These are phyloP conservation scores for Drosophila paranaensis DNA, from an alignment of 2,888 invertebrate species.

Conservation along the genomic window DNA sequence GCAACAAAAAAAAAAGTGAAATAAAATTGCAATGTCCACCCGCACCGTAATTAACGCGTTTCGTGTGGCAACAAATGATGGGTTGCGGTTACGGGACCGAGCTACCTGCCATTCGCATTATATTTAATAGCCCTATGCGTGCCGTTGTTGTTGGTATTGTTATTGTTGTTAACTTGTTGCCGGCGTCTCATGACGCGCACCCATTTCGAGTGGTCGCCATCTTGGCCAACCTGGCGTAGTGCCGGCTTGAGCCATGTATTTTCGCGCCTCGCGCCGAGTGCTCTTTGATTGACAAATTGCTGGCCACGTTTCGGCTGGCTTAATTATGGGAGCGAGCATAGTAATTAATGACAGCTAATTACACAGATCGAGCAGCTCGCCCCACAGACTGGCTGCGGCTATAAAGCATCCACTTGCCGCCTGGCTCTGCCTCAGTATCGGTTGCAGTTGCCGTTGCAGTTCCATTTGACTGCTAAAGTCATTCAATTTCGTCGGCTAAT, in stretches of 20 bases:
- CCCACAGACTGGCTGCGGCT: constrained; percentile 8
- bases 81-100: constrained; percentile 34
- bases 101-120: constrained; percentile 47
- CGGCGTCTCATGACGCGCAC: constrained; percentile 45
- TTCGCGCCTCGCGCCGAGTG: constrained; percentile 58
- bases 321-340: constrained; percentile 43
- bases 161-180: constrained; percentile 73
- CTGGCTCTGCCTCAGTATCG: not conserved
- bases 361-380: constrained; percentile 35
- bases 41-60: constrained; percentile 73
- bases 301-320: constrained; percentile 48
- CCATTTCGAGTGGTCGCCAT: constrained; percentile 45
- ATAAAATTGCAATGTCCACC: constrained; percentile 66
- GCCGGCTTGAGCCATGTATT: constrained; percentile 44
- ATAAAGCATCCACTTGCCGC: constrained; percentile 33
- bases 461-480: constrained; percentile 58
- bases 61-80: constrained; percentile 75
- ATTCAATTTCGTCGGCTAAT: constrained; percentile 67
- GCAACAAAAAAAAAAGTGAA: not conserved
- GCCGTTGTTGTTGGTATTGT: constrained; percentile 46
- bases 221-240: constrained; percentile 53
- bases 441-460: constrained; percentile 1
- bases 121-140: constrained; percentile 71
- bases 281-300: constrained; percentile 78
- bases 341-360: constrained; percentile 56